Evolutionary conservation across 1,140 invertebrate genomes (phyloP).

Genomic region (Hestina assimilis): DNA sequence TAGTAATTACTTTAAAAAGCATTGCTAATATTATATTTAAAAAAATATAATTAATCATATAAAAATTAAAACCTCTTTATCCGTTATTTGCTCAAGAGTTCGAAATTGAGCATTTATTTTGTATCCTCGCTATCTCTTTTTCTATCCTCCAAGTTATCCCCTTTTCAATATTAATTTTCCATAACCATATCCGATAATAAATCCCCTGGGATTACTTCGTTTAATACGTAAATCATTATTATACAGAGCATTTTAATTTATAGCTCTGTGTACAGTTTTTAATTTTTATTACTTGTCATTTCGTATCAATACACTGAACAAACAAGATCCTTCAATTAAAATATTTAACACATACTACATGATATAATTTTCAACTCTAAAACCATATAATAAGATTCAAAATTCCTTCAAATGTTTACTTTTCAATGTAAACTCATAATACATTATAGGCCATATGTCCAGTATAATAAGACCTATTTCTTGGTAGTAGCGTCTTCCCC

Average conservation of each 20-base stretch:
- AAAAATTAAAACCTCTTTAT: too few species aligned
- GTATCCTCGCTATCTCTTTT: too few species aligned
- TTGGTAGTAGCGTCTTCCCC: conserved; percentile 13
- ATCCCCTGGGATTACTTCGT: background rate
- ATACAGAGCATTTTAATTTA: conserved; percentile 10
- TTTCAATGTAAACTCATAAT: background rate
- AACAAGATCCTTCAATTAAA: conserved; percentile 16
- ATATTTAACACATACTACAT: background rate
- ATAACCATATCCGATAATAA: background rate
- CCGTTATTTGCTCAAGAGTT: too few species aligned
- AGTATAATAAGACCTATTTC: conserved; percentile 3
- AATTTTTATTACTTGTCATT: conserved; percentile 4
- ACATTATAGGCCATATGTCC: background rate
- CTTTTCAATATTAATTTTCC: background rate
- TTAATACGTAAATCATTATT: conserved; percentile 2
- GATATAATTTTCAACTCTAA: background rate
- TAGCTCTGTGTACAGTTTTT: background rate
- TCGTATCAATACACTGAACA: conserved; percentile 3
- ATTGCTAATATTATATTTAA: too few species aligned
- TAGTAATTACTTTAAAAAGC: too few species aligned
- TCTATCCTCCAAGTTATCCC: too few species aligned
- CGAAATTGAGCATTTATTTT: too few species aligned
- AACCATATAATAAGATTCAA: background rate
- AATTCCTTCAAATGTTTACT: background rate
- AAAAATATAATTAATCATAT: too few species aligned